phyloP scores from a whole-genome alignment of 2,888 invertebrate species.

The Reticulitermes lucifugus region DNA sequence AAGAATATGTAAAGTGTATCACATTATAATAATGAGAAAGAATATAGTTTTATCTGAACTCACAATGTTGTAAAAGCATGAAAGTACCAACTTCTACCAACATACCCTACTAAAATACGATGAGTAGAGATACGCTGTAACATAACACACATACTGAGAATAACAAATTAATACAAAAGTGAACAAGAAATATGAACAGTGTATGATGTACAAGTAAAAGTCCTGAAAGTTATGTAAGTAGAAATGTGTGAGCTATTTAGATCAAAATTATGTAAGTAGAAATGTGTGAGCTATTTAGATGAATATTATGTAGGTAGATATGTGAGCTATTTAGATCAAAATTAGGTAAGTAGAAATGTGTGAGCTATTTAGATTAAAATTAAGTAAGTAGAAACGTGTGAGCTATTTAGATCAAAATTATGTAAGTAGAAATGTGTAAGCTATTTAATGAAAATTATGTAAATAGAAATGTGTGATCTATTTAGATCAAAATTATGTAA shows the following conservation, averaged over 20 bases:
- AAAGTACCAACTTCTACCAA: neutral
- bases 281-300: no score
- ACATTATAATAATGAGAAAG: neutral
- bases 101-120: conserved; percentile 1
- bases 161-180: neutral
- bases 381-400: no score
- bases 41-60: neutral
- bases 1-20: neutral
- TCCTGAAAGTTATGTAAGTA: neutral
- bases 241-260: neutral
- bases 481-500: no score
- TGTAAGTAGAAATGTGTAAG: no score
- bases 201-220: neutral
- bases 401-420: no score
- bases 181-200: neutral
- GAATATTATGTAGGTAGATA: no score
- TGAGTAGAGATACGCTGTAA: conserved; percentile 6
- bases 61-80: neutral
- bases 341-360: no score
- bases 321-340: no score
- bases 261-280: neutral
- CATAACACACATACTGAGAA: neutral
- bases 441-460: no score
- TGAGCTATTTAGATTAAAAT: no score
- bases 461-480: no score